Evolutionary conservation across 2,888 invertebrate genomes (phyloP).

Genomic region (Tachystola acroxantha): DNA sequence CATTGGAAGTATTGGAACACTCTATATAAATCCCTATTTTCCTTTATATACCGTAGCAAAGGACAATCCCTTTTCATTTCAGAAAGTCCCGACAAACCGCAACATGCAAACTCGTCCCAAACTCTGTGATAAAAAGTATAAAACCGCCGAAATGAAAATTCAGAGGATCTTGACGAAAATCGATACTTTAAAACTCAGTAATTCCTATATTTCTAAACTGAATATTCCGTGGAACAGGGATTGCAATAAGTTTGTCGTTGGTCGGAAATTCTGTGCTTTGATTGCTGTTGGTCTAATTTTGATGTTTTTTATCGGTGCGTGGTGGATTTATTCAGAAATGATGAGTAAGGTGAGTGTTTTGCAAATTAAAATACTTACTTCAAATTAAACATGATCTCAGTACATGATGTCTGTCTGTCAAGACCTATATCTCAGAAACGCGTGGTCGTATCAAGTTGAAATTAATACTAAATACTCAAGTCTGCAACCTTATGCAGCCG

Average conservation of each 20-base stretch:
- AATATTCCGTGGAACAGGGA: conserved; percentile 20
- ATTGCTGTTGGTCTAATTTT: conserved; percentile 4
- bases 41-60: conserved; percentile 35
- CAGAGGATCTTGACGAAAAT: conserved; percentile 55
- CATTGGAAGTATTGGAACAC: no score
- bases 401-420: no score
- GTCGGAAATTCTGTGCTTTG: conserved; percentile 1
- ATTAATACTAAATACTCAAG: no score
- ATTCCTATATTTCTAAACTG: conserved; percentile 38
- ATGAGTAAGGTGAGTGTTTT: conserved; percentile 23
- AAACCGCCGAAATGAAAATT: conserved; percentile 54
- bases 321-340: conserved; percentile 33
- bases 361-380: no score
- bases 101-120: conserved; percentile 31
- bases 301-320: conserved; percentile 15
- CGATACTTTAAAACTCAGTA: conserved; percentile 41
- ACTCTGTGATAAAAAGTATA: conserved; percentile 49
- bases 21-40: conserved; percentile 25
- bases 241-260: background rate
- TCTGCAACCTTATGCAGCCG: no score
- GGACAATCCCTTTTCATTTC: conserved; percentile 29
- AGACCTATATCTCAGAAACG: no score
- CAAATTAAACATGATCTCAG: no score
- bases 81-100: no score
- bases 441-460: no score